Evolutionary conservation across 2,888 invertebrate species (phyloP).

Genomic region (Chrysotoxum bicinctum): DNA sequence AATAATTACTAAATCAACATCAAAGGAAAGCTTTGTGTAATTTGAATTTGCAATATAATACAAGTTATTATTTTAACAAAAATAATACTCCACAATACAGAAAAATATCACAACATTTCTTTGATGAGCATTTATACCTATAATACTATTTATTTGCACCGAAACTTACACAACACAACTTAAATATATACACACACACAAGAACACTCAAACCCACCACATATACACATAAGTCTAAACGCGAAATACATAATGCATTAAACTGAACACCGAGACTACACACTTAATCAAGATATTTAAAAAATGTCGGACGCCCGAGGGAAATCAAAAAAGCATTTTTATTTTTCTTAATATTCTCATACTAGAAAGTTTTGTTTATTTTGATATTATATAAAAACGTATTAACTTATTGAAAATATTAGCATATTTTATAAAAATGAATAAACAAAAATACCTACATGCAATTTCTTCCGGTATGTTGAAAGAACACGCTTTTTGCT

Average conservation of each 20-base stretch:
- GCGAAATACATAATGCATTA: conserved; percentile 19
- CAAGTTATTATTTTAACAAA: conserved; percentile 10
- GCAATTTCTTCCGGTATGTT: conserved; percentile 58
- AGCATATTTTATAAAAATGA: conserved; percentile 26
- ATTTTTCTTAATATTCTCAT: conserved; percentile 11
- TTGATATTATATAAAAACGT: conserved; percentile 40
- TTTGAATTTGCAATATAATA: conserved; percentile 17
- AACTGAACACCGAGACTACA: conserved; percentile 12
- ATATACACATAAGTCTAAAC: conserved; percentile 21
- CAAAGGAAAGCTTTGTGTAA: not conserved
- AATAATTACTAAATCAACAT: conserved; percentile 28
- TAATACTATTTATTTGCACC: conserved; percentile 32
- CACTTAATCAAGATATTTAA: conserved; percentile 7
- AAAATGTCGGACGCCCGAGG: not conserved
- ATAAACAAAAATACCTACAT: conserved; percentile 4
- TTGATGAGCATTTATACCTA: conserved; percentile 18
- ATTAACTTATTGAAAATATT: conserved; percentile 53
- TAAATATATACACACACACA: conserved; percentile 8
- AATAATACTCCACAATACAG: conserved; percentile 43
- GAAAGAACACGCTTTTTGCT: conserved; percentile 53
- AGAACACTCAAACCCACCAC: conserved; percentile 49
- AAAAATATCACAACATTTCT: conserved; percentile 24
- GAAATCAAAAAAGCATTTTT: conserved; percentile 54
- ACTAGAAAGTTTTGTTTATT: conserved; percentile 33
- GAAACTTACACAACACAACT: conserved; percentile 6